A percentile compares a stretch with the other conserved stretches of the same genome.
These are phyloP conservation scores for Drosophila neoperkinsi DNA, from an alignment of 2,888 invertebrate species.

Conservation along the genomic window DNA sequence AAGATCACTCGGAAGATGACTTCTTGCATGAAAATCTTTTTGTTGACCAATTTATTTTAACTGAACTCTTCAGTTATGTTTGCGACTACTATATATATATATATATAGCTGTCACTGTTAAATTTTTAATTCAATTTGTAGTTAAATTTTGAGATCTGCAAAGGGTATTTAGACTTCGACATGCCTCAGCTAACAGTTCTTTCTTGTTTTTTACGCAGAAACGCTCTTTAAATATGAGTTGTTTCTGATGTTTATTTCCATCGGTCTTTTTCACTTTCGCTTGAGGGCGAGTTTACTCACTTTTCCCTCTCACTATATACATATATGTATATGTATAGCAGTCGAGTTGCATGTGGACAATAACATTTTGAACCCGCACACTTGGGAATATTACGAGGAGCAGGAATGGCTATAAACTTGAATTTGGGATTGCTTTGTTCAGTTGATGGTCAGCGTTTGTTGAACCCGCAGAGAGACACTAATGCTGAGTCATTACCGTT, in stretches of 20 bases:
- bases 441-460: conserved; percentile 58
- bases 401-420: conserved; percentile 54
- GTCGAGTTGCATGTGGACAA: conserved; percentile 54
- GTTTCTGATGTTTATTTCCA: conserved; percentile 31
- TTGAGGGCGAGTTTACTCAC: conserved; percentile 24
- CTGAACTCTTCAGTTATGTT: neutral
- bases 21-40: no score
- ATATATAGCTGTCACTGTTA: neutral
- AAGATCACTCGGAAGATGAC: no score
- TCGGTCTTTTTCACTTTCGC: conserved; percentile 47
- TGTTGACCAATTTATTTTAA: no score
- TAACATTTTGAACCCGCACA: conserved; percentile 30
- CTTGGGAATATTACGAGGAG: conserved; percentile 3
- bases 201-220: conserved; percentile 22
- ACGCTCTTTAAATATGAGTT: conserved; percentile 43
- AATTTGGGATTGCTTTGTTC: conserved; percentile 64
- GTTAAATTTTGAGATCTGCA: no score
- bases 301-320: neutral
- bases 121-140: no score
- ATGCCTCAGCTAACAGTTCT: neutral
- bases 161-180: neutral
- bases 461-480: conserved; percentile 37
- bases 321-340: neutral
- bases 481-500: conserved; percentile 65
- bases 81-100: neutral